These are phyloP conservation scores for Pelagia noctiluca DNA, from an alignment of 30 jellyfish, hydroid and myxozoan genomes.

Conservation along the genomic window DNA sequence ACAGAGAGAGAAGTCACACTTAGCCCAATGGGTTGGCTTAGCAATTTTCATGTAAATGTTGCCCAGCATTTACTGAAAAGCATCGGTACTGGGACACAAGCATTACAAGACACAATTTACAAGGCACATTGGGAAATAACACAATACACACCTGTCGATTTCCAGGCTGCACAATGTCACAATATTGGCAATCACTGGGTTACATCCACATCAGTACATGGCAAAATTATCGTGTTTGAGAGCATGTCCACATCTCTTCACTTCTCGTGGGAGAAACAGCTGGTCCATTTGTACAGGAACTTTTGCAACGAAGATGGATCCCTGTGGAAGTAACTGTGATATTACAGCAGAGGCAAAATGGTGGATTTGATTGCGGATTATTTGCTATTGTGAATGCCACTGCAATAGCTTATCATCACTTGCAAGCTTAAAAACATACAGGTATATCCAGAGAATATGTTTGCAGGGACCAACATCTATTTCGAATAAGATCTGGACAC, in stretches of 20 bases:
- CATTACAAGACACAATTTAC: background rate
- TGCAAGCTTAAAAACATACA: background rate
- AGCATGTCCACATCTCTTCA: constrained; percentile 23
- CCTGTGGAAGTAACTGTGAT: constrained; percentile 11
- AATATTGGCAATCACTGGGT: constrained; percentile 52
- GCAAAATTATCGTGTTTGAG: constrained; percentile 26
- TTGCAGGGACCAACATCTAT: constrained; percentile 1
- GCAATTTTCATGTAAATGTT: constrained; percentile 39
- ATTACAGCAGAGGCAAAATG: constrained; percentile 32
- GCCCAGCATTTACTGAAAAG: constrained; percentile 30
- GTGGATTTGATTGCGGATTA: constrained; percentile 20
- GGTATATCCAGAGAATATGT: constrained; percentile 6
- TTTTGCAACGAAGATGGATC: constrained; percentile 27
- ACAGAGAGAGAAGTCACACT: background rate
- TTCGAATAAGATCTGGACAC: constrained; percentile 17
- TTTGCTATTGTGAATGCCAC: constrained; percentile 28
- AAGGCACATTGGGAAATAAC: constrained; percentile 17
- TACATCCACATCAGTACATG: constrained; percentile 22
- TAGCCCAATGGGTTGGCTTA: constrained; percentile 32
- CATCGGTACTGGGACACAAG: constrained; percentile 20
- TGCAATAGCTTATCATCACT: constrained; percentile 23
- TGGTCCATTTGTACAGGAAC: constrained; percentile 14
- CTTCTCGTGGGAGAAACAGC: background rate
- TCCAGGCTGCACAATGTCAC: constrained; percentile 43
- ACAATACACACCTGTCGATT: background rate